phyloP scores from a whole-genome alignment of 2,113 vertebrate species.

The Cyanoliseus patagonus region DNA sequence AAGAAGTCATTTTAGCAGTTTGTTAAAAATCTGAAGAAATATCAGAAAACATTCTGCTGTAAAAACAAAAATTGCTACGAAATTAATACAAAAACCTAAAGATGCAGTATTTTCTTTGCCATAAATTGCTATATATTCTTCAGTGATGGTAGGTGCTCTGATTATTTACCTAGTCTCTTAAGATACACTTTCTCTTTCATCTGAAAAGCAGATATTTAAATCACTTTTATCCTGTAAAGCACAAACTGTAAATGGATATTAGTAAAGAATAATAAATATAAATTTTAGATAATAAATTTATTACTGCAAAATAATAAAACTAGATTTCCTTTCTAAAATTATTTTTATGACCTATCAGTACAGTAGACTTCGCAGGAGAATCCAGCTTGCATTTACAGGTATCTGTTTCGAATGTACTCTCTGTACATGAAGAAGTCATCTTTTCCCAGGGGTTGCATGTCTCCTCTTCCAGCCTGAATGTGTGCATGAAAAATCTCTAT shows the following conservation, averaged over 20 bases:
- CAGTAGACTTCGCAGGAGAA: not conserved
- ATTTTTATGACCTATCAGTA: not conserved
- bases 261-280: constrained; percentile 8
- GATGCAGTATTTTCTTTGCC: not conserved
- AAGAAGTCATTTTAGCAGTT: not conserved
- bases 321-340: not conserved
- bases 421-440: constrained; percentile 89
- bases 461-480: constrained; percentile 82
- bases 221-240: not conserved
- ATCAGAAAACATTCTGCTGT: not conserved
- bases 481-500: constrained; percentile 86
- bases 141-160: not conserved
- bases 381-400: constrained; percentile 74
- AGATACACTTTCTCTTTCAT: not conserved
- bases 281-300: not conserved
- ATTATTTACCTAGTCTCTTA: not conserved
- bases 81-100: not conserved
- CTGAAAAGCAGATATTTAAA: not conserved
- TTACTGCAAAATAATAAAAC: not conserved
- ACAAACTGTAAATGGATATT: not conserved
- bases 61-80: not conserved
- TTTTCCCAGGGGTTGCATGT: constrained; percentile 81
- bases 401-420: constrained; percentile 92
- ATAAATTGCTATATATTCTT: not conserved
- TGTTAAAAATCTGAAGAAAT: not conserved